phyloP scores from a whole-genome alignment of 2,797 vertebrate species.

The Tachyglossus aculeatus region DNA sequence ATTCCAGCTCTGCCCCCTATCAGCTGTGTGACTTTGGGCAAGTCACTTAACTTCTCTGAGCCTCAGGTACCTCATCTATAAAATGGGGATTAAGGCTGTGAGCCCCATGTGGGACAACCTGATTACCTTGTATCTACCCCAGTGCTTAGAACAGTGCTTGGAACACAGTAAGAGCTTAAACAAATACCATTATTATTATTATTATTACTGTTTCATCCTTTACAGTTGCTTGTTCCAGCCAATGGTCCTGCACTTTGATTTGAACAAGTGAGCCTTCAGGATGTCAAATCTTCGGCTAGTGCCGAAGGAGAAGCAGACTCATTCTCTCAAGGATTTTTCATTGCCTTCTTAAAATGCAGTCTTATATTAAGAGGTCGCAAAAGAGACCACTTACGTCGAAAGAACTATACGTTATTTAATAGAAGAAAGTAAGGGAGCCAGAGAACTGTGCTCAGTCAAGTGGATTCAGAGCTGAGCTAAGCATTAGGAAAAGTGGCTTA shows the following conservation, averaged over 20 bases:
- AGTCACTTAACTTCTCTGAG: too few species aligned
- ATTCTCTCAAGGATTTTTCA: constrained; percentile 52
- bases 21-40: too few species aligned
- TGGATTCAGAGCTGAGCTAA: constrained; percentile 48
- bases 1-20: too few species aligned
- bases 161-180: too few species aligned
- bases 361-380: constrained; percentile 46
- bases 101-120: too few species aligned
- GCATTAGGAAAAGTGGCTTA: constrained; percentile 1
- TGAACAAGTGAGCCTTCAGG: background rate
- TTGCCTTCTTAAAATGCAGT: constrained; percentile 53
- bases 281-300: constrained; percentile 45
- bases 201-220: too few species aligned
- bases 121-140: too few species aligned
- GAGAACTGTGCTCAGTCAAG: constrained; percentile 43
- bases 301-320: constrained; percentile 22
- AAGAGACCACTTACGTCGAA: constrained; percentile 26
- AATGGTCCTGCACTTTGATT: constrained; percentile 29
- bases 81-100: too few species aligned
- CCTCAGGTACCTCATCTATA: too few species aligned
- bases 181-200: too few species aligned
- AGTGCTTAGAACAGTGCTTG: too few species aligned
- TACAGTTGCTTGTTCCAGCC: too few species aligned
- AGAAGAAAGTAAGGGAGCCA: constrained; percentile 6
- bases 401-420: constrained; percentile 13